These are phyloP conservation scores for Falcunculus frontatus DNA, from an alignment of 2,113 vertebrate genomes.

Conservation along the genomic window DNA sequence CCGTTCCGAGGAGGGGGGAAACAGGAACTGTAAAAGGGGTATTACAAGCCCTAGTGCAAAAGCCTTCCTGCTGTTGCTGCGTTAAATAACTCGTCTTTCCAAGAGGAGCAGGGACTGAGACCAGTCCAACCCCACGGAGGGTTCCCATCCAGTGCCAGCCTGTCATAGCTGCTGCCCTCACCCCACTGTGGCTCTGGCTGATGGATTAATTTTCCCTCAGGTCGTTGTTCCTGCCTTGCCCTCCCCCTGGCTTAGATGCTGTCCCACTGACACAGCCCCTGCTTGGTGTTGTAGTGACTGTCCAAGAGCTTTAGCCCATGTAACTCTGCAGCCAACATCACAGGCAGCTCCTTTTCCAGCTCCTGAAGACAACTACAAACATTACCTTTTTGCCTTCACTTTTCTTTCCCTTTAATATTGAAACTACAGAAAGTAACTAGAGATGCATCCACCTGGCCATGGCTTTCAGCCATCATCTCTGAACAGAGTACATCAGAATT, in stretches of 20 bases:
- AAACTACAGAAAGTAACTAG: background rate
- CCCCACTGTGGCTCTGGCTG: background rate
- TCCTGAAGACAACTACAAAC: background rate
- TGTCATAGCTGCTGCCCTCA: background rate
- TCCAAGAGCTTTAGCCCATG: background rate
- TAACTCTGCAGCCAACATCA: background rate
- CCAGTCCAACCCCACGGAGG: accelerated
- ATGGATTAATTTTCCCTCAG: background rate
- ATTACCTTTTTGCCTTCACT: background rate
- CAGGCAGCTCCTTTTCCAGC: background rate
- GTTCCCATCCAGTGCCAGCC: background rate
- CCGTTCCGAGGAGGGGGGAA: background rate
- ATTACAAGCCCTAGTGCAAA: background rate
- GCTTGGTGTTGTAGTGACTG: accelerated
- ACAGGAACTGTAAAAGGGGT: background rate
- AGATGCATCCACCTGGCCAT: background rate
- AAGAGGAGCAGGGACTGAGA: background rate
- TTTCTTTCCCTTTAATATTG: background rate
- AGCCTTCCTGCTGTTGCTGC: conserved; percentile 9
- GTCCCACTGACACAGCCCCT: background rate
- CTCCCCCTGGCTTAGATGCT: background rate
- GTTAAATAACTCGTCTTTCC: background rate
- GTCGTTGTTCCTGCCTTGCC: background rate
- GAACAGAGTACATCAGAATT: background rate
- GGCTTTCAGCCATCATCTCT: background rate